These are phyloP conservation scores for Blomia tropicalis DNA, from an alignment of 2,888 invertebrate species.

Conservation along the genomic window DNA sequence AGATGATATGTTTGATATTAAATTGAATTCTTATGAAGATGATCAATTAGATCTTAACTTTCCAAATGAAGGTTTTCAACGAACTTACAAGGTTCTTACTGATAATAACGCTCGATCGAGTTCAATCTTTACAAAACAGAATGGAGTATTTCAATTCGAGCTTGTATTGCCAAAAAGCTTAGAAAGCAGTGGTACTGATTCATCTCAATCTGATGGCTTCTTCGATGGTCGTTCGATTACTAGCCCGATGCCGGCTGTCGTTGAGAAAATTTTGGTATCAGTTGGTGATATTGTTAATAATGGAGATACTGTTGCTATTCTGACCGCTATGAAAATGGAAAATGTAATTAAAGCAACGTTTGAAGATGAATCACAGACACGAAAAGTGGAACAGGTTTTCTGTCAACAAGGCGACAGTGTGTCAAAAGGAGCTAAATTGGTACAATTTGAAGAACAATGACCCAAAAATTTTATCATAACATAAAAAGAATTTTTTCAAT, in stretches of 20 bases:
- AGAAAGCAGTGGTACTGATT: neutral
- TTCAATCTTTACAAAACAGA: neutral
- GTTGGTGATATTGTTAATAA: constrained; percentile 62
- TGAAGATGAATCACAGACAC: constrained; percentile 40
- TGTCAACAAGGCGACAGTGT: constrained; percentile 65
- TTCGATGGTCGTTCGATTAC: constrained; percentile 46
- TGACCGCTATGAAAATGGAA: constrained; percentile 99
- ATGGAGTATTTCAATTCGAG: neutral
- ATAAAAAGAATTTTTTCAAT: neutral
- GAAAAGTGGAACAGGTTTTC: constrained; percentile 53
- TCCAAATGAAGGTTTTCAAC: neutral
- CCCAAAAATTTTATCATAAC: neutral
- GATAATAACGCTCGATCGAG: neutral
- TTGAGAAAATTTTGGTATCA: constrained; percentile 72
- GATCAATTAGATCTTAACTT: neutral
- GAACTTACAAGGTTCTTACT: neutral
- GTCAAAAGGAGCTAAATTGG: constrained; percentile 45
- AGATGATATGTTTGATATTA: neutral
- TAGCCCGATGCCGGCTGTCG: constrained; percentile 89
- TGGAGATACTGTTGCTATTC: constrained; percentile 76
- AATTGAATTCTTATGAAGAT: neutral
- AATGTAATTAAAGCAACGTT: constrained; percentile 66
- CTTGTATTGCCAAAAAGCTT: neutral
- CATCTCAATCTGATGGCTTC: neutral
- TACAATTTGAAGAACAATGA: constrained; percentile 30